Evolutionary conservation across 2,888 invertebrate species (phyloP).

Genomic region (Halictus quadricinctus): DNA sequence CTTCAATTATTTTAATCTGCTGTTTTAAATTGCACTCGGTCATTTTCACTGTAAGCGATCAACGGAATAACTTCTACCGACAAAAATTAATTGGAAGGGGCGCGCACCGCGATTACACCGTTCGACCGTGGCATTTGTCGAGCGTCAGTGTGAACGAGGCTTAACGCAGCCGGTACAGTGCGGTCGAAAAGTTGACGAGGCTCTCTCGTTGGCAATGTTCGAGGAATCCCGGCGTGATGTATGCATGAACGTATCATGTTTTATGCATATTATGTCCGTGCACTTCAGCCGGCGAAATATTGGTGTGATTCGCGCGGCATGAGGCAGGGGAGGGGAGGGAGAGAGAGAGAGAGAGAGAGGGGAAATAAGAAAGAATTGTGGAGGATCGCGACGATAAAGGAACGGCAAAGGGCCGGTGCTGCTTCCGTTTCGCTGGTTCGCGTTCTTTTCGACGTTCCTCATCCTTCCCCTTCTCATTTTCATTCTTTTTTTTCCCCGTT

Average conservation of each 20-base stretch:
- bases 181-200: constrained; percentile 42
- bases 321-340: neutral
- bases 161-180: constrained; percentile 31
- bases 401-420: neutral
- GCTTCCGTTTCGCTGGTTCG: constrained; percentile 13
- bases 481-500: constrained; percentile 1
- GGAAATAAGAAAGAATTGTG: neutral
- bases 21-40: no score
- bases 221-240: constrained; percentile 23
- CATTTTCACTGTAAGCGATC: no score
- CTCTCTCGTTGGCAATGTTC: constrained; percentile 15
- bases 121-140: neutral
- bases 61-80: neutral
- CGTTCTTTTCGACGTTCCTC: constrained; percentile 6
- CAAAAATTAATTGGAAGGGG: neutral
- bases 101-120: neutral
- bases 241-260: constrained; percentile 39
- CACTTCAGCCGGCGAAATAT: constrained; percentile 32
- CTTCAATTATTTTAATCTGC: no score
- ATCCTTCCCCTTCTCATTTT: neutral
- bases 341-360: neutral
- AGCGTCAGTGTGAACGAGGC: neutral
- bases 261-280: constrained; percentile 40
- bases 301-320: constrained; percentile 13
- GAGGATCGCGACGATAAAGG: constrained; percentile 17